Evolutionary conservation across 1,140 invertebrate genomes (phyloP).

Genomic region (Drosophila simulans): DNA sequence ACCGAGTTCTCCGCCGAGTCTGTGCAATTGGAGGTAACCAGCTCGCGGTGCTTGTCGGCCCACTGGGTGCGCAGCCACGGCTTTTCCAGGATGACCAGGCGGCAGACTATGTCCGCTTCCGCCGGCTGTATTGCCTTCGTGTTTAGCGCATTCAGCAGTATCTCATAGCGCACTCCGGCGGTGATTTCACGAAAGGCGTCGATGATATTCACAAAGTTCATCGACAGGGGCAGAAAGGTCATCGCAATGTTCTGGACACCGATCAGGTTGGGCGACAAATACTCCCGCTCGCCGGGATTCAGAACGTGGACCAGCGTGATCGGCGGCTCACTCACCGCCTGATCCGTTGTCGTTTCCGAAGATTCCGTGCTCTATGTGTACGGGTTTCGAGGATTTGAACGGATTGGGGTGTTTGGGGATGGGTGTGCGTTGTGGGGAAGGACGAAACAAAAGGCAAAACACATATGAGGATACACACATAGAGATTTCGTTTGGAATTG

Average conservation of each 20-base stretch:
- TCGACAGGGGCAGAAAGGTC: constrained; percentile 76
- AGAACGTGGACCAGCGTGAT: constrained; percentile 77
- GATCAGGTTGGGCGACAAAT: constrained; percentile 81
- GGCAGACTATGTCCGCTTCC: constrained; percentile 71
- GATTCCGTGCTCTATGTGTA: constrained; percentile 15
- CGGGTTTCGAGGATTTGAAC: constrained; percentile 3
- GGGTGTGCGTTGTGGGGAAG: constrained; percentile 31
- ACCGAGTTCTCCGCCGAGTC: constrained; percentile 54
- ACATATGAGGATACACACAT: constrained; percentile 73
- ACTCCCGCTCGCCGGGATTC: constrained; percentile 81
- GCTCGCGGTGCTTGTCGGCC: constrained; percentile 78
- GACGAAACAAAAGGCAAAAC: constrained; percentile 81
- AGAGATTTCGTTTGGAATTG: constrained; percentile 21
- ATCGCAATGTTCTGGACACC: constrained; percentile 83
- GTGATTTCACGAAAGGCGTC: constrained; percentile 81
- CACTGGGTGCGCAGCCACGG: constrained; percentile 81
- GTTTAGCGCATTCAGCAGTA: constrained; percentile 72
- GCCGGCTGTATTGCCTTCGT: constrained; percentile 63
- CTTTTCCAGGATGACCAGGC: constrained; percentile 78
- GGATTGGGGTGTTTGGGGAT: constrained; percentile 17
- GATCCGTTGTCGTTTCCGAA: constrained; percentile 24
- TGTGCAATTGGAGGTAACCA: constrained; percentile 76
- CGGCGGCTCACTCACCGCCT: constrained; percentile 66
- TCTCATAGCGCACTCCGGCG: constrained; percentile 80
- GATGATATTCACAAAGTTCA: constrained; percentile 79